Conservation (phyloP, 1,140 invertebrate genomes). For the Stegodyphus mimosarum region DNA sequence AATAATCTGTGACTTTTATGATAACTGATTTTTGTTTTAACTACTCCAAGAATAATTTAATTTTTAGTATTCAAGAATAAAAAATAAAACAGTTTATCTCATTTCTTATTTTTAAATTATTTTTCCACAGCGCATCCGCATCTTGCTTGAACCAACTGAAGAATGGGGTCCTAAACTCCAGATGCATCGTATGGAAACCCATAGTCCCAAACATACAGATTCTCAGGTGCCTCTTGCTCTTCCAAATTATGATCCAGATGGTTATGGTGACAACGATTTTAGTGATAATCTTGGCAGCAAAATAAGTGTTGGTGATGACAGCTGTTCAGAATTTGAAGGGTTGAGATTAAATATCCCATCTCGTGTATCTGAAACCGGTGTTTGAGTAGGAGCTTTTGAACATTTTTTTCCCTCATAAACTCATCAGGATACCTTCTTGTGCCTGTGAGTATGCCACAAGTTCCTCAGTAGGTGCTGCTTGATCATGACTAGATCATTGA, state of each 20-base stretch:
- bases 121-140: conserved; percentile 70
- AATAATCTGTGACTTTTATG: too few relatives aligned
- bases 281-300: conserved; percentile 31
- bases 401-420: not conserved
- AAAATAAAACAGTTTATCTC: conserved; percentile 64
- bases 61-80: conserved; percentile 47
- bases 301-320: conserved; percentile 35
- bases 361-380: conserved; percentile 45
- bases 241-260: conserved; percentile 62
- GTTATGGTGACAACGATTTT: conserved; percentile 59
- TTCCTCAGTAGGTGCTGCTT: conserved; percentile 24
- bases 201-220: conserved; percentile 64
- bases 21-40: too few relatives aligned
- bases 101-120: not conserved
- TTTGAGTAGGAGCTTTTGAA: conserved; percentile 17
- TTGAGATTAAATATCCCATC: conserved; percentile 53
- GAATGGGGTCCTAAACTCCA: conserved; percentile 75
- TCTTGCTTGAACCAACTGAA: conserved; percentile 74
- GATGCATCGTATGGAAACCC: conserved; percentile 64
- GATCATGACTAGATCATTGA: too few relatives aligned
- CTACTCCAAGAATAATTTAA: too few relatives aligned
- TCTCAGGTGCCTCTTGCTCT: conserved; percentile 64
- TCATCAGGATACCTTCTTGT: not conserved
- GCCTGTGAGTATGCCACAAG: conserved; percentile 16
- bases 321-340: conserved; percentile 54